Base-by-base conservation (phyloP, 2,797 vertebrate genomes). In the Myripristis murdjan region DNA sequence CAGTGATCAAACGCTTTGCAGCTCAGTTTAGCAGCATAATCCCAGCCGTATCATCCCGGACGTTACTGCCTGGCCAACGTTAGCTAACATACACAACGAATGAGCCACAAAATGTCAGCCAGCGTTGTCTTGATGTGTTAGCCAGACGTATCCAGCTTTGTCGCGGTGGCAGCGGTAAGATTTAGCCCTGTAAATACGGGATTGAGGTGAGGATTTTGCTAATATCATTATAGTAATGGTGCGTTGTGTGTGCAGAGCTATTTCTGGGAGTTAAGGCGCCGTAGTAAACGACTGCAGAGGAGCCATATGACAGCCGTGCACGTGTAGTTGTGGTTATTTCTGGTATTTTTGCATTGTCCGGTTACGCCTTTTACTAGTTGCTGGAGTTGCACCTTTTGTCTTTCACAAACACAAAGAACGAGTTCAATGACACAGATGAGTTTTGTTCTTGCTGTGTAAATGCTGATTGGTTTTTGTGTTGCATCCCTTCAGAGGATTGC, bases 171-270 rank as follows among this genome's bases (percentile, higher is more conserved):
- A 56, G 71, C 57, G 15, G 64, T 1, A 16, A 71, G 61, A 68
- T 80, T 88, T 66, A 91, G 52, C 62, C 54, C 23, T 79, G 37
- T 87, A 79, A 90, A 84, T 80, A 73, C 33, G 43, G 90, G 88
- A 89, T 89, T 91, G 55, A 81, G 61, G 43, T 51, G 69, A 83
- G 88, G 91, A 90, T 91, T 93, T 84, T 18, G 69, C 82, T 92
- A 90, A 93, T 92, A 84, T 83, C 85, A 89, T 93, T 92, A 92
- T 18, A 60, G 75, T 78, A 68, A 67, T 47, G 71, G 53, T 68
- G 74, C 68, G 59, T 47, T 65, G n/a, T 46, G 18, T 66, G 26
- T 47, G 51, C 11, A 23, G 4, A 63, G 70, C 60, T 84, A 77
- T 87, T 85, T 82, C 22, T 81, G 58, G 71, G n/a, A 63, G 24